phyloP scores from a whole-genome alignment of 2,113 vertebrate species.

The Mirza zaza region DNA sequence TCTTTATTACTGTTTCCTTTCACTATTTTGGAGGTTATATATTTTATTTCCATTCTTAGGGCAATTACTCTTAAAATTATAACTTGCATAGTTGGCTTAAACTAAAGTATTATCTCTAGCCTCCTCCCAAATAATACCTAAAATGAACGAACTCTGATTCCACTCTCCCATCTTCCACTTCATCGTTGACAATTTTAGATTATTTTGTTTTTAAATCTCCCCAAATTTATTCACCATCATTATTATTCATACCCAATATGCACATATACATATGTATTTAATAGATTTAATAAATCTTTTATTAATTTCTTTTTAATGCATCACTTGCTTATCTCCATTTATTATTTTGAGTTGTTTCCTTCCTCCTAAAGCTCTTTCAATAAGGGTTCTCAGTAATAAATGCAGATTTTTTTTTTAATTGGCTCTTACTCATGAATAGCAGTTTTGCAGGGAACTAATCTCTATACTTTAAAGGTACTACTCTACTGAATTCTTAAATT shows the following conservation, averaged over 20 bases:
- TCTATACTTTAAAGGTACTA: not conserved
- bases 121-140: not conserved
- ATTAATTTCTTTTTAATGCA: not conserved
- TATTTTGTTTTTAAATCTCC: not conserved
- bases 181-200: not conserved
- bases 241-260: not conserved
- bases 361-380: constrained; percentile 16
- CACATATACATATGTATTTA: not conserved
- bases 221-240: not conserved
- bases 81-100: not conserved
- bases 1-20: not conserved
- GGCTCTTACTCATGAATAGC: not conserved
- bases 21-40: not conserved
- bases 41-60: constrained; percentile 8
- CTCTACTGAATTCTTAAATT: not conserved
- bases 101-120: not conserved
- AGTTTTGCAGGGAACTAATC: not conserved
- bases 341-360: constrained; percentile 5
- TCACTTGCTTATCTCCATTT: not conserved
- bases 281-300: not conserved
- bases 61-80: not conserved
- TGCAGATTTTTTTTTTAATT: not conserved
- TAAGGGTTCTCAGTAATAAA: not conserved
- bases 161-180: not conserved
- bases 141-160: constrained; percentile 11